A percentile compares a stretch with the other conserved stretches of the same genome.
These are phyloP conservation scores for Cyprinodon brontotheroides DNA, from an alignment of 2,113 vertebrate genomes.

Conservation along the genomic window DNA sequence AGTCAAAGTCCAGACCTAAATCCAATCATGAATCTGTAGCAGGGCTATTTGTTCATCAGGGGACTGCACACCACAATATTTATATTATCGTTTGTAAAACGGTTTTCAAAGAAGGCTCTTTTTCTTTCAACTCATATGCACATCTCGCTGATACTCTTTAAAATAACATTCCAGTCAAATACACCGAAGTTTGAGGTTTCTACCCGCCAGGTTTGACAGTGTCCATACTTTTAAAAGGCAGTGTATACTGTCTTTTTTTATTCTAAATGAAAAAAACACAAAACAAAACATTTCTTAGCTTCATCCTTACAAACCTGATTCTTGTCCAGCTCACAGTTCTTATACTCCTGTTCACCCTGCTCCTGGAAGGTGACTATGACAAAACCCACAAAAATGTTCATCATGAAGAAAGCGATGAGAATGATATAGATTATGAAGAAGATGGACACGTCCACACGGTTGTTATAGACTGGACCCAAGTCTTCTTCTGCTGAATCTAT, in stretches of 20 bases:
- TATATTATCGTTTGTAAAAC: too few relatives aligned
- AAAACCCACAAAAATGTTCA: constrained; percentile 99
- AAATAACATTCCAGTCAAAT: neutral
- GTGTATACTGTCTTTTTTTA: neutral
- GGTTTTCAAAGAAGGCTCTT: too few relatives aligned
- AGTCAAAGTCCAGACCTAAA: too few relatives aligned
- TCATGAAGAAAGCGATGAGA: constrained; percentile 99
- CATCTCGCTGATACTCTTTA: neutral
- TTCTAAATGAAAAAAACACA: neutral
- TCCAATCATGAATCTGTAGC: too few relatives aligned
- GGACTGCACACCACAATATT: too few relatives aligned
- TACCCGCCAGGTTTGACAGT: too few relatives aligned
- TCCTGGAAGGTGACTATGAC: constrained; percentile 98
- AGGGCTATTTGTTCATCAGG: too few relatives aligned
- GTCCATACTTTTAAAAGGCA: neutral
- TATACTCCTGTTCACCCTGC: constrained; percentile 96
- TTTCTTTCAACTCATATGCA: too few relatives aligned
- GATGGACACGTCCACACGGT: constrained; percentile 91
- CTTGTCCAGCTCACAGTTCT: constrained; percentile 97
- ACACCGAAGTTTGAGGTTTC: too few relatives aligned
- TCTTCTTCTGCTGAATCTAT: constrained; percentile 90
- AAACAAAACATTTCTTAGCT: neutral
- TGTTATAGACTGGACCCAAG: constrained; percentile 90
- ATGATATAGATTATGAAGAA: constrained; percentile 99
- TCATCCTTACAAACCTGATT: constrained; percentile 86